Base-by-base conservation (phyloP, 1,140 invertebrate species). In the Onthophagus taurus region DNA sequence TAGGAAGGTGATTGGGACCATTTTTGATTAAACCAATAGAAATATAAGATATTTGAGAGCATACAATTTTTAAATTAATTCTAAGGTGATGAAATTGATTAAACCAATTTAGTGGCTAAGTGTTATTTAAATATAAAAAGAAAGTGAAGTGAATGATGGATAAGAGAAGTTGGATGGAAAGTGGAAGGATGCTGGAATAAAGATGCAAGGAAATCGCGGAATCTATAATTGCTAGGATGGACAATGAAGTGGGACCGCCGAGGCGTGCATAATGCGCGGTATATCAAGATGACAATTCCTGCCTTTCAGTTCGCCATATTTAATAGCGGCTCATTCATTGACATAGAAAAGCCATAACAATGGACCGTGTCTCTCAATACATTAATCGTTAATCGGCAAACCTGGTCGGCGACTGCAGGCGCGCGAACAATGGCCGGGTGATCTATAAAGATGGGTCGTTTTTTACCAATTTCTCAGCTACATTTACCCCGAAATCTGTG, bases 401-500 rank as follows among this genome's bases (percentile, higher is more conserved):
- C 23, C 18, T 12, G 4, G 21, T 44, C 43, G 50, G 49, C 44
- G 48, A 47, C 30, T 49, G 42, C 48, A 44, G 48, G 50, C 36
- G 39, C 43, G 45, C 49, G 57, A 59, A 61, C 56, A 61, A 63
- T 58, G 49, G 55, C 46, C 37, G 43, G 33, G 48, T 61, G 58
- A 59, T 61, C 58, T 55, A 60, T 62, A 59, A 63, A 62, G 59
- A 61, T 61, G 49, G 58, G 51, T 54, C 58, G 59, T 63, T 60
- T 57, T 59, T 63, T 51, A 63, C 58, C 61, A 53, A 63, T 63
- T 63, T 63, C 58, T 61, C 58, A 63, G 61, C 61, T 63, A 63
- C 61, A 63, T 63, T 63, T 63, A 63, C 58, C 49, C 49, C 49
- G 58, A 59, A 62, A 59, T 60, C 54, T 56, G 55, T 55, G 43